phyloP scores from a whole-genome alignment of 2,797 vertebrate species.

The Chelidonichthys spinosus region DNA sequence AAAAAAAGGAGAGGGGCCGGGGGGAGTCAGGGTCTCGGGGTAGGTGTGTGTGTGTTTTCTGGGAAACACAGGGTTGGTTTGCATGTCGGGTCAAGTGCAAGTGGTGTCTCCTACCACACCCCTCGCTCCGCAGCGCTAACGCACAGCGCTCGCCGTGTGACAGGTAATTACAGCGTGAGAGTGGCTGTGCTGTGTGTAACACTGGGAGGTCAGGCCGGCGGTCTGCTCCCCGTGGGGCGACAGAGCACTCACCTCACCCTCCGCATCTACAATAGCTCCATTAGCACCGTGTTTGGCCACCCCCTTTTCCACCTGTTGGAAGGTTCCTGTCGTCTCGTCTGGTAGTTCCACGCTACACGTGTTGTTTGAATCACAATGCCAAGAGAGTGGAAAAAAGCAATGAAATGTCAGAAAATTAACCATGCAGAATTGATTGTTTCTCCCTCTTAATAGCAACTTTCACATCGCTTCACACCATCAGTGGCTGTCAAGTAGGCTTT shows the following conservation, averaged over 20 bases:
- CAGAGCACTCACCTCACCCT: slow-evolving; percentile 51
- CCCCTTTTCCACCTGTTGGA: slow-evolving; percentile 45
- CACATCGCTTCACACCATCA: background rate
- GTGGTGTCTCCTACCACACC: slow-evolving; percentile 46
- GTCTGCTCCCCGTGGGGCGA: slow-evolving; percentile 37
- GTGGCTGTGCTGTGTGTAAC: slow-evolving; percentile 41
- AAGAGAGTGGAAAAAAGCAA: background rate
- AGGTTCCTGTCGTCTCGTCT: slow-evolving; percentile 41
- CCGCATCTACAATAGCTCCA: slow-evolving; percentile 60
- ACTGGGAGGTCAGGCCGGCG: slow-evolving; percentile 58
- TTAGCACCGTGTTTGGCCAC: slow-evolving; percentile 41
- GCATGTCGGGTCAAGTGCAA: slow-evolving; percentile 66
- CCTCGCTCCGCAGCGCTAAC: slow-evolving; percentile 31
- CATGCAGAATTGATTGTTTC: background rate
- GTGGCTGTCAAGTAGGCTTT: slow-evolving; percentile 15
- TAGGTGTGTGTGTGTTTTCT: background rate
- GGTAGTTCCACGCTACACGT: slow-evolving; percentile 21
- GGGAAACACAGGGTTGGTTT: slow-evolving; percentile 63
- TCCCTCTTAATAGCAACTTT: slow-evolving; percentile 34
- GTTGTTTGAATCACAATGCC: slow-evolving; percentile 10
- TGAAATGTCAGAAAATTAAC: slow-evolving; percentile 17
- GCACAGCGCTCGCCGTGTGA: slow-evolving; percentile 38
- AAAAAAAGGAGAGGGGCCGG: slow-evolving; percentile 39
- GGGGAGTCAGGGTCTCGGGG: slow-evolving; percentile 47
- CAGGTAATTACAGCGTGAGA: slow-evolving; percentile 68